Conservation (phyloP, 1,140 invertebrate species). For the Eufriesea mexicana region DNA sequence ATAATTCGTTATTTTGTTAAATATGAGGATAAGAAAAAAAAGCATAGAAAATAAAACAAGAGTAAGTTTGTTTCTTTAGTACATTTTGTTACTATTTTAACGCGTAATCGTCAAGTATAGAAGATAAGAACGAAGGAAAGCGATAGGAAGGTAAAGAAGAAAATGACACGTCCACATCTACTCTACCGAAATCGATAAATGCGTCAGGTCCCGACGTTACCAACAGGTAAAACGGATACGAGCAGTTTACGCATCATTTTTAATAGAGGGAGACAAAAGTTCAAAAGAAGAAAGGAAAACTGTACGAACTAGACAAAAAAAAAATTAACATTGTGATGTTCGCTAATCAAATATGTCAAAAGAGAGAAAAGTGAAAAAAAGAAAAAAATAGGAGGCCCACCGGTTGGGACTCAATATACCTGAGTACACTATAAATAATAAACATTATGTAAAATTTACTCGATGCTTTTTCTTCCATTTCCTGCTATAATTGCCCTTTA, state of each 20-base stretch:
- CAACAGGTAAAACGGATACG: constrained; percentile 6
- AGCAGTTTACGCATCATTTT: constrained; percentile 66
- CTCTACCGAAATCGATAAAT: constrained; percentile 5
- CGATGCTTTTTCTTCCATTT: not conserved
- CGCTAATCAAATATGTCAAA: constrained; percentile 77
- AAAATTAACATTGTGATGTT: constrained; percentile 78
- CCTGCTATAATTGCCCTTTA: not conserved
- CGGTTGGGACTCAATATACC: constrained; percentile 78
- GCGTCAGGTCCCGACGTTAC: not conserved
- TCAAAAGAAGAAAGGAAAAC: constrained; percentile 50
- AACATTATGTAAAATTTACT: constrained; percentile 79
- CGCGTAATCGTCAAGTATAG: not conserved
- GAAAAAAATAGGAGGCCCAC: constrained; percentile 73
- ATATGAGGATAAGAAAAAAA: too few species aligned
- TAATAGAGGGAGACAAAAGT: constrained; percentile 64
- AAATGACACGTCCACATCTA: not conserved
- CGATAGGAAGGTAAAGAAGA: not conserved
- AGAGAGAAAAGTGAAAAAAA: constrained; percentile 66
- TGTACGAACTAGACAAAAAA: constrained; percentile 72
- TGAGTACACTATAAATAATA: constrained; percentile 79
- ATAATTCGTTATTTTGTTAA: not conserved
- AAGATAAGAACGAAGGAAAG: not conserved
- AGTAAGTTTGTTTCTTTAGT: not conserved
- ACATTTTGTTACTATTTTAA: not conserved
- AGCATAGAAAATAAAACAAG: too few species aligned